These are phyloP conservation scores for Ovibos moschatus DNA, from an alignment of 2,113 vertebrate species.

Conservation along the genomic window DNA sequence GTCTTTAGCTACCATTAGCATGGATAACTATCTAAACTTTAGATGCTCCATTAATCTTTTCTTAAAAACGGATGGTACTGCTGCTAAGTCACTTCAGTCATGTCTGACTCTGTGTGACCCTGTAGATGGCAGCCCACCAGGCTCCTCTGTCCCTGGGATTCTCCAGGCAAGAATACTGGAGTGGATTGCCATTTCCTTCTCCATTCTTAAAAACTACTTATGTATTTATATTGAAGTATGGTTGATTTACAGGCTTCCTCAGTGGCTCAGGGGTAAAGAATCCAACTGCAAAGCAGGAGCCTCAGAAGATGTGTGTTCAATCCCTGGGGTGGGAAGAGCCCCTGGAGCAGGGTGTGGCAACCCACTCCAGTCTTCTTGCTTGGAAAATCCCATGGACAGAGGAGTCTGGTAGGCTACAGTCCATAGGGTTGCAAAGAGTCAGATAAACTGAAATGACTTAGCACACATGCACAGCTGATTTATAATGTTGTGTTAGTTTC, in stretches of 20 bases:
- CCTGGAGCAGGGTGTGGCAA: neutral
- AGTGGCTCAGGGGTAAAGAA: neutral
- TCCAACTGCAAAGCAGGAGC: neutral
- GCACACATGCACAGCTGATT: neutral
- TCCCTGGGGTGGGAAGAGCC: neutral
- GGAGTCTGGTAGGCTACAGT: neutral
- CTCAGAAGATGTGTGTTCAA: neutral
- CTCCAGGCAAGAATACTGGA: neutral
- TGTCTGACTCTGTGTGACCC: neutral
- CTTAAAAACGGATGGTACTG: neutral
- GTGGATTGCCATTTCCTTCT: neutral
- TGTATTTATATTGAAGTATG: neutral
- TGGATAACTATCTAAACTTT: neutral
- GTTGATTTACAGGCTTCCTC: neutral
- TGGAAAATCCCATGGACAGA: neutral
- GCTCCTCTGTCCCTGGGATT: neutral
- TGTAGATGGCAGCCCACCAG: rapidly evolving
- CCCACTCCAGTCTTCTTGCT: neutral
- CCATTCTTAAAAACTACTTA: neutral
- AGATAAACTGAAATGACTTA: neutral
- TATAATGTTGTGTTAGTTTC: neutral
- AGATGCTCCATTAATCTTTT: neutral
- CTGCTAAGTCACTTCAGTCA: neutral
- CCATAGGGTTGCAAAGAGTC: neutral
- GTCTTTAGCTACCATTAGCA: neutral